Percentiles rank a stretch among this genome's conserved stretches.
phyloP scores from a whole-genome alignment of 1,140 invertebrate species.

The Cydia amplana region DNA sequence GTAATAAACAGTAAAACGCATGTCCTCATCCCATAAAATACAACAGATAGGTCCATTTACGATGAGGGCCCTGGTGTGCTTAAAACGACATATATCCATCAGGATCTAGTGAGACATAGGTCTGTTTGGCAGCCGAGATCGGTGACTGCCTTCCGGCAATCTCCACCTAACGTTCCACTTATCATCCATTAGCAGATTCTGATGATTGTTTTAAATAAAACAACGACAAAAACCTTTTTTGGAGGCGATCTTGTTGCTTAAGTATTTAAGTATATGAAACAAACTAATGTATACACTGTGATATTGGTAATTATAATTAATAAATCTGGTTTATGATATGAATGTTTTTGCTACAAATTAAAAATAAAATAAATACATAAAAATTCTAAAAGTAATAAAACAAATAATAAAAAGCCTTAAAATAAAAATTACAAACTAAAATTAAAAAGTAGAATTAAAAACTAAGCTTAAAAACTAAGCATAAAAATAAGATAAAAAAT shows the following conservation, averaged over 20 bases:
- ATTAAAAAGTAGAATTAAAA: too few relatives aligned
- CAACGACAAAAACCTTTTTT: neutral
- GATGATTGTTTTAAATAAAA: neutral
- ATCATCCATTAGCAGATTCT: slow-evolving; percentile 12
- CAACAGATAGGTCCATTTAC: slow-evolving; percentile 2
- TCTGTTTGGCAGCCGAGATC: neutral
- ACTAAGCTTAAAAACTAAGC: too few relatives aligned
- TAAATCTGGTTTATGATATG: too few relatives aligned
- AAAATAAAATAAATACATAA: too few relatives aligned
- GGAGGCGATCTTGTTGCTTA: neutral
- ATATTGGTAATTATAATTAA: too few relatives aligned
- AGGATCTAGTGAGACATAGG: neutral
- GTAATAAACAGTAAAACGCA: neutral
- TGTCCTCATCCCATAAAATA: neutral
- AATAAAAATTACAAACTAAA: too few relatives aligned
- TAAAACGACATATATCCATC: neutral
- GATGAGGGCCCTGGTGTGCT: neutral
- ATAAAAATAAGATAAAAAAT: too few relatives aligned
- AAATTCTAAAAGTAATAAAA: too few relatives aligned
- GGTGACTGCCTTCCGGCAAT: neutral
- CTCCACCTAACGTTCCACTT: slow-evolving; percentile 5
- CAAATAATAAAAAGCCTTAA: too few relatives aligned
- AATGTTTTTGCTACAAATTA: too few relatives aligned
- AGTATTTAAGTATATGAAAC: too few relatives aligned
- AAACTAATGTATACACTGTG: neutral